These are phyloP conservation scores for Platycheirus albimanus DNA, from an alignment of 2,888 invertebrate species.

Conservation along the genomic window DNA sequence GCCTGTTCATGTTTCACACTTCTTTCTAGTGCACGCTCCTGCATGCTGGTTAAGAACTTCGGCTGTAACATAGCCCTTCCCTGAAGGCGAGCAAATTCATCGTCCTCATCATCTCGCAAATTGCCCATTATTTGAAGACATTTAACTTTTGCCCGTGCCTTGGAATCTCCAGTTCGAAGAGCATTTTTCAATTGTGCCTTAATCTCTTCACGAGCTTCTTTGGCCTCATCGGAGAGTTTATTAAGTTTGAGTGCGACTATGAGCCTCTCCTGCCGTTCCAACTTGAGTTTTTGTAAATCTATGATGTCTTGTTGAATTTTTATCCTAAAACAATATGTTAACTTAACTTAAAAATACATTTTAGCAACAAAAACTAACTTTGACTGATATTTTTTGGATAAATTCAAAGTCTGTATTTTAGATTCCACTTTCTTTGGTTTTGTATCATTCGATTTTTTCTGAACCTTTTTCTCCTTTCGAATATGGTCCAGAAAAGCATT, in stretches of 20 bases:
- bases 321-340: slow-evolving; percentile 83
- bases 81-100: slow-evolving; percentile 78
- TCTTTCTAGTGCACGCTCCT: slow-evolving; percentile 87
- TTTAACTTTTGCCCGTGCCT: slow-evolving; percentile 83
- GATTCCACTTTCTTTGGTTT: slow-evolving; percentile 37
- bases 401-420: slow-evolving; percentile 54
- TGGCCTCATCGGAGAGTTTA: slow-evolving; percentile 87
- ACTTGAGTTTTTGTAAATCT: slow-evolving; percentile 87
- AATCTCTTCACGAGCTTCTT: slow-evolving; percentile 85
- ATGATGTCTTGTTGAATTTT: slow-evolving; percentile 89
- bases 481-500: slow-evolving; percentile 81
- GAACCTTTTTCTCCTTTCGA: slow-evolving; percentile 78
- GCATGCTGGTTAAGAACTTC: slow-evolving; percentile 88
- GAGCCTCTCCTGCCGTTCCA: slow-evolving; percentile 88
- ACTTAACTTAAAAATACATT: neutral
- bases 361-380: slow-evolving; percentile 77
- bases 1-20: slow-evolving; percentile 82
- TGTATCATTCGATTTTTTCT: neutral
- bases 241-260: slow-evolving; percentile 89
- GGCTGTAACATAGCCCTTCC: slow-evolving; percentile 84
- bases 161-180: slow-evolving; percentile 85
- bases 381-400: slow-evolving; percentile 81
- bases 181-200: slow-evolving; percentile 84
- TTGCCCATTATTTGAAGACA: slow-evolving; percentile 81
- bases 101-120: slow-evolving; percentile 80